phyloP scores from a whole-genome alignment of 2,797 vertebrate genomes.

The Eutrigla gurnardus region DNA sequence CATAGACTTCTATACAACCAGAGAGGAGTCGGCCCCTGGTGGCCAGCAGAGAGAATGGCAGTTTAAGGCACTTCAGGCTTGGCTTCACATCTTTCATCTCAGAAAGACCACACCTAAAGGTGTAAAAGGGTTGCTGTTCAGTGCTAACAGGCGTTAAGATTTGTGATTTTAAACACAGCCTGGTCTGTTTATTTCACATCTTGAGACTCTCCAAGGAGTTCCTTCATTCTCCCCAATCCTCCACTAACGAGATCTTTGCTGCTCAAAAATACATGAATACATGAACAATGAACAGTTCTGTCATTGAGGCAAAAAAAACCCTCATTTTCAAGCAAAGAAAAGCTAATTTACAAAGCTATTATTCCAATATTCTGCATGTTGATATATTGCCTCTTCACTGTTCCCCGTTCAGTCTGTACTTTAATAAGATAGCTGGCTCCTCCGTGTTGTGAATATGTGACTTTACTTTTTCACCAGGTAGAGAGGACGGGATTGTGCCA shows the following conservation, averaged over 20 bases:
- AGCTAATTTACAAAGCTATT: slow-evolving; percentile 45
- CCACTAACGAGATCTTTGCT: neutral
- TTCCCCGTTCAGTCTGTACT: slow-evolving; percentile 18
- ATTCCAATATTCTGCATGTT: slow-evolving; percentile 12
- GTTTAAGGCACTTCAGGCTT: too few species aligned
- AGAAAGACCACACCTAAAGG: neutral
- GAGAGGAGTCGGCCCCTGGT: too few species aligned
- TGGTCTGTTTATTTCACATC: neutral
- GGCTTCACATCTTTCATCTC: too few species aligned
- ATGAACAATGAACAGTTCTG: neutral
- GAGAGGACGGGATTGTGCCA: slow-evolving; percentile 10
- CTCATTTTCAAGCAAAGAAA: slow-evolving; percentile 33
- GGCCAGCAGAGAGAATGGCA: too few species aligned
- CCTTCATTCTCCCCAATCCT: neutral
- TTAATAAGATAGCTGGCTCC: slow-evolving; percentile 33
- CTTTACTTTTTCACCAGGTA: slow-evolving; percentile 38
- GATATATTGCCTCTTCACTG: slow-evolving; percentile 26
- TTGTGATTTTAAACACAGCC: neutral
- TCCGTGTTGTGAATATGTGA: slow-evolving; percentile 26
- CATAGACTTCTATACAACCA: too few species aligned
- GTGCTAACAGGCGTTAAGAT: neutral
- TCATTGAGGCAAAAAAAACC: slow-evolving; percentile 17
- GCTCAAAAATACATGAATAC: neutral
- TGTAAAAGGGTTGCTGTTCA: neutral
- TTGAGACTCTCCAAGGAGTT: neutral